Evolutionary conservation across 1,140 invertebrate species (phyloP).

Genomic region (Microplitis mediator): DNA sequence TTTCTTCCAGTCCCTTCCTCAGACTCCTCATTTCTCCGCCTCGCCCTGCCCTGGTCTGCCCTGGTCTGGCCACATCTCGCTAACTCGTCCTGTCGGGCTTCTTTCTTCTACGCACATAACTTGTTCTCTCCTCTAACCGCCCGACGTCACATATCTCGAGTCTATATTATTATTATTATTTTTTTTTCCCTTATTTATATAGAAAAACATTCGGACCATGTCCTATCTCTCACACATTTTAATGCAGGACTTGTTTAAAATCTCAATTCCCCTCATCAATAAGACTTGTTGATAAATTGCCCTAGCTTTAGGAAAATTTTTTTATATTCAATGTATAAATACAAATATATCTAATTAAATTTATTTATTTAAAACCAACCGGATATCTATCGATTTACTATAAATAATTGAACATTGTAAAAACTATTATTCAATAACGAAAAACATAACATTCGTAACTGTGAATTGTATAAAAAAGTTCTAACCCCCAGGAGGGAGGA

Average conservation of each 20-base stretch:
- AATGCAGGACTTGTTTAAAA: not conserved
- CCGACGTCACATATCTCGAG: not conserved
- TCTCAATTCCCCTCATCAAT: too few relatives aligned
- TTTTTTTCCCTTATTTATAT: slow-evolving; percentile 9
- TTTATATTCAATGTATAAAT: too few relatives aligned
- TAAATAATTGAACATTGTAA: too few relatives aligned
- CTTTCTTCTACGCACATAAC: too few relatives aligned
- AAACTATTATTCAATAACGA: too few relatives aligned
- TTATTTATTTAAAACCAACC: too few relatives aligned
- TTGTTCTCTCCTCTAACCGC: not conserved
- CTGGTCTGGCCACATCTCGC: not conserved
- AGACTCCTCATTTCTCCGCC: not conserved
- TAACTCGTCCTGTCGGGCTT: not conserved
- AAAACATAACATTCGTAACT: too few relatives aligned
- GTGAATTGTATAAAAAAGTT: too few relatives aligned
- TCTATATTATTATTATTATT: slow-evolving; percentile 3
- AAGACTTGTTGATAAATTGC: too few relatives aligned
- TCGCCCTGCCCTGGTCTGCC: not conserved
- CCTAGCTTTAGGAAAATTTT: too few relatives aligned
- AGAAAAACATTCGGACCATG: not conserved
- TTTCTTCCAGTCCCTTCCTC: not conserved
- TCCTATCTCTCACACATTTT: not conserved
- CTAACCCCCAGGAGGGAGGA: not conserved
- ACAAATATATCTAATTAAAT: too few relatives aligned
- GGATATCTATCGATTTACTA: too few relatives aligned